phyloP scores from a whole-genome alignment of 2,113 vertebrate species.

The Geococcyx californianus region DNA sequence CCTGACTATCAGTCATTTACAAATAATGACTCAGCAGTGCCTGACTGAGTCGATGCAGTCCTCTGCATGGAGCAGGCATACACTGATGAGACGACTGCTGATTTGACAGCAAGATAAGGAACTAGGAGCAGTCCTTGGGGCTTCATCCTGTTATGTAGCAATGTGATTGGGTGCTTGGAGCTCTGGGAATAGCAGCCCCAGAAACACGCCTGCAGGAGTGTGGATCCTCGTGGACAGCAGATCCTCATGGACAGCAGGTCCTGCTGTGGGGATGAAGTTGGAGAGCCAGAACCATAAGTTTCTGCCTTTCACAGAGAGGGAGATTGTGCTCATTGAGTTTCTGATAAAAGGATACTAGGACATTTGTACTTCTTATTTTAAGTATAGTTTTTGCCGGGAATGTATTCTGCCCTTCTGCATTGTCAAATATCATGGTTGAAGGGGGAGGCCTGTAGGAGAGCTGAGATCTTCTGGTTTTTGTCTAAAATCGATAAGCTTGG shows the following conservation, averaged over 20 bases:
- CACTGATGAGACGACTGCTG: background rate
- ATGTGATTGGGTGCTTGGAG: fast-evolving
- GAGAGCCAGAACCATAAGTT: background rate
- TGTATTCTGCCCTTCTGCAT: background rate
- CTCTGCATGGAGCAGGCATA: background rate
- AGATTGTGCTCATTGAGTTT: background rate
- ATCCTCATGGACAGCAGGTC: background rate
- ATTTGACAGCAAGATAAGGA: background rate
- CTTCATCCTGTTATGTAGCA: background rate
- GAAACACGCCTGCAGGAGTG: background rate
- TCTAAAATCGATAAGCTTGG: background rate
- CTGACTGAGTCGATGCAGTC: background rate
- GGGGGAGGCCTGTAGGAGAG: background rate
- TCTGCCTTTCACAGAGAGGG: background rate
- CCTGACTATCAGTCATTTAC: background rate
- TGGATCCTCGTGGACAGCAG: no score
- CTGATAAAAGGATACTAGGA: background rate
- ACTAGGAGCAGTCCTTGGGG: background rate
- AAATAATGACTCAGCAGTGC: background rate
- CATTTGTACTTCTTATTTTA: background rate
- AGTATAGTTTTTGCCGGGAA: background rate
- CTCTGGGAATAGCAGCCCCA: background rate
- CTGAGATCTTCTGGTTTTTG: background rate
- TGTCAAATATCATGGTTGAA: background rate
- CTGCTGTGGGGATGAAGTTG: background rate